Conservation (phyloP, 1,140 invertebrate species). For the Asbolus verrucosus region DNA sequence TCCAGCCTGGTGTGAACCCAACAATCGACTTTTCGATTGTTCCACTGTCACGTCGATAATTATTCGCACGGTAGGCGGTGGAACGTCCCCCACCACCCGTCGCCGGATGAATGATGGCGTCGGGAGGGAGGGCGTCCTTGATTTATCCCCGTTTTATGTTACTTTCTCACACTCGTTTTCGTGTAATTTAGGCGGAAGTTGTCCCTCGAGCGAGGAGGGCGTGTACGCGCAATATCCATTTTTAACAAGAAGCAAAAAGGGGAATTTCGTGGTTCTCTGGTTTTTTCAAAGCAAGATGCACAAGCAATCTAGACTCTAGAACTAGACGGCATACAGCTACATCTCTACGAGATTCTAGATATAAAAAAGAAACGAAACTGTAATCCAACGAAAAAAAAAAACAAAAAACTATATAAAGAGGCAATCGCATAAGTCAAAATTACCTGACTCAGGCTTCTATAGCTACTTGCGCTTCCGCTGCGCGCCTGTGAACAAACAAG, state of each 20-base stretch:
- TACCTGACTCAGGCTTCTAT: constrained; percentile 88
- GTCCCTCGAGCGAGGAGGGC: background rate
- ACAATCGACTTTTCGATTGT: constrained; percentile 27
- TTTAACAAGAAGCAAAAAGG: background rate
- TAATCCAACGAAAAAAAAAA: constrained; percentile 5
- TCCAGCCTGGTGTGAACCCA: background rate
- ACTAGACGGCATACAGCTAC: constrained; percentile 19
- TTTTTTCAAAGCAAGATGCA: background rate
- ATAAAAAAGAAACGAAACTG: no score
- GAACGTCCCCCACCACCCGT: background rate
- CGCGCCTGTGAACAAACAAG: constrained; percentile 76
- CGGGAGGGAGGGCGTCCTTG: background rate
- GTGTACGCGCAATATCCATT: background rate
- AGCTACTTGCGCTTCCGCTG: constrained; percentile 87
- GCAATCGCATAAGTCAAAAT: constrained; percentile 52
- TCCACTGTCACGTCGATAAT: background rate
- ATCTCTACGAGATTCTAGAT: background rate
- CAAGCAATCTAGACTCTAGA: constrained; percentile 30
- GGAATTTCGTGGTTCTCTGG: background rate
- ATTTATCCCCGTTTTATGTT: no score
- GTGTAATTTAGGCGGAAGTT: background rate
- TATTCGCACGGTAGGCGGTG: constrained; percentile 1
- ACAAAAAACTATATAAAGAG: background rate
- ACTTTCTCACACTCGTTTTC: no score
- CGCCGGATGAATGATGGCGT: constrained; percentile 7